Conservation (phyloP, 2,113 vertebrate genomes). For the Rutilus rutilus region DNA sequence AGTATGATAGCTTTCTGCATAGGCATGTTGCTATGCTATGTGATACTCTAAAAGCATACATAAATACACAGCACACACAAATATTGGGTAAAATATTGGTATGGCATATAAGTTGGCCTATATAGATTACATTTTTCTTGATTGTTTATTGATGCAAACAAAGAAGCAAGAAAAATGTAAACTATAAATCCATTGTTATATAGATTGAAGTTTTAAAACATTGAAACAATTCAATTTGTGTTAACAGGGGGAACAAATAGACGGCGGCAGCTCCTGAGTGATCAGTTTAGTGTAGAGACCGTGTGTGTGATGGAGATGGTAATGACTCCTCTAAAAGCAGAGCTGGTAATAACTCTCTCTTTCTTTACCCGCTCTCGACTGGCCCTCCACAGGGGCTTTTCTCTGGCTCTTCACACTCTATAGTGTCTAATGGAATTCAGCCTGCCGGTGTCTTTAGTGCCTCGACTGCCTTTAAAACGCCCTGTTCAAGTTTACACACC, state of each 20-base stretch:
- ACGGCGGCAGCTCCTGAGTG: not conserved
- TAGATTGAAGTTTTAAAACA: not conserved
- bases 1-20: not conserved
- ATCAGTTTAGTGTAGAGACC: not conserved
- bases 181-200: not conserved
- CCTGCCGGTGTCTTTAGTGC: constrained; percentile 64
- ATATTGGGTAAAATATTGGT: not conserved
- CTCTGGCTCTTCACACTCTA: constrained; percentile 68
- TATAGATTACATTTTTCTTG: not conserved
- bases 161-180: not conserved
- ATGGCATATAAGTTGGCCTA: not conserved
- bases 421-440: constrained; percentile 65
- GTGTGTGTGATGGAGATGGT: constrained; percentile 56
- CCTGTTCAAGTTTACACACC: constrained; percentile 68
- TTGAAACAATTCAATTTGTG: not conserved
- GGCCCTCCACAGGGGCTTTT: constrained; percentile 70
- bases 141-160: not conserved
- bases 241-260: not conserved
- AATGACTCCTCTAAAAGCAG: constrained; percentile 51
- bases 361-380: constrained; percentile 68
- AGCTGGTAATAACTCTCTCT: constrained; percentile 39
- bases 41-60: not conserved
- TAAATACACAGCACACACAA: not conserved
- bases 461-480: constrained; percentile 73
- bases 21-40: not conserved